These are phyloP conservation scores for Andinoacara biseriatus DNA, from an alignment of 2,113 vertebrate genomes.

Conservation along the genomic window DNA sequence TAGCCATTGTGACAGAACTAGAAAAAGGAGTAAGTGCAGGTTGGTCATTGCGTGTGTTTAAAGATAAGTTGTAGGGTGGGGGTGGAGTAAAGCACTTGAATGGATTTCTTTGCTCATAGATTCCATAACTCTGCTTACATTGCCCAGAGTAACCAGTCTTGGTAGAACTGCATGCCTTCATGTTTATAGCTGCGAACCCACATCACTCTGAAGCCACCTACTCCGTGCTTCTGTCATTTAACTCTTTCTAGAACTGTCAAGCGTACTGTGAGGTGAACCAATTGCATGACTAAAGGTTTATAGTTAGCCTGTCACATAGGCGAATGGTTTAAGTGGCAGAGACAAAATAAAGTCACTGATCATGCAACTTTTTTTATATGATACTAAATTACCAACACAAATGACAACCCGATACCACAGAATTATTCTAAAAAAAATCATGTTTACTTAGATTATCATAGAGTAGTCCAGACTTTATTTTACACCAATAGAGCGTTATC, in stretches of 20 bases:
- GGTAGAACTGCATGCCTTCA: constrained; percentile 22
- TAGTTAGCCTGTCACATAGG: not conserved
- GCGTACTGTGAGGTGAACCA: not conserved
- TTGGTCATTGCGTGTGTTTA: not conserved
- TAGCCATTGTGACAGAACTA: not conserved
- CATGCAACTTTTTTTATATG: not conserved
- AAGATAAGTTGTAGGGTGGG: not conserved
- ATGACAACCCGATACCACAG: not conserved
- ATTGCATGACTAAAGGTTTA: not conserved
- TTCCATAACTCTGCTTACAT: constrained; percentile 31
- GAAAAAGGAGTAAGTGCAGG: constrained; percentile 8
- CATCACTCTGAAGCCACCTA: not conserved
- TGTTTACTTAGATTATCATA: not conserved
- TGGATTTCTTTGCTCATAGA: constrained; percentile 28
- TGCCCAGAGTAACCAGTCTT: constrained; percentile 16
- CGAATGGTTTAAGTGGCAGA: not conserved
- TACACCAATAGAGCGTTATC: not conserved
- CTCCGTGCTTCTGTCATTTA: not conserved
- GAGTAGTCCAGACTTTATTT: not conserved
- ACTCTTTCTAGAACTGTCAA: not conserved
- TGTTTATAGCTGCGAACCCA: constrained; percentile 43
- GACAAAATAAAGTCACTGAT: not conserved
- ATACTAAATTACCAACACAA: not conserved
- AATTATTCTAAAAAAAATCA: not conserved
- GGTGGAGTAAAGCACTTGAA: not conserved